These are phyloP conservation scores for Gasterosteus nipponicus DNA, from an alignment of 2,113 vertebrate genomes.

Conservation along the genomic window DNA sequence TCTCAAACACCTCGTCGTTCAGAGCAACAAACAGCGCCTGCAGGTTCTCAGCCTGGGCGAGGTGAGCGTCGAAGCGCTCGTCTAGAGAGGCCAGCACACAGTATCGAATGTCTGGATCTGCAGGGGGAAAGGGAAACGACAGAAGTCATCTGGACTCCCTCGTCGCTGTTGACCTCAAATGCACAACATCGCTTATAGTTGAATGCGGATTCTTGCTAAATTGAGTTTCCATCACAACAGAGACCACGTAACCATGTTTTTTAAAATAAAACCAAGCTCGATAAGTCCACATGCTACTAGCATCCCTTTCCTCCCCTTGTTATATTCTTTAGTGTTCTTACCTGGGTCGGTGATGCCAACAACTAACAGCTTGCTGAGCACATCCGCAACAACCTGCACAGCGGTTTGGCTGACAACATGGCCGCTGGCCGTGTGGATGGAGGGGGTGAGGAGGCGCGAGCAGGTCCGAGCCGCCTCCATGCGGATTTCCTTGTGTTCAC, in stretches of 20 bases:
- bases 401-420: slow-evolving; percentile 97
- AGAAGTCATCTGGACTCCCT: not conserved
- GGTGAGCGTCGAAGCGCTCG: slow-evolving; percentile 96
- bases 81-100: slow-evolving; percentile 97
- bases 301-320: not conserved
- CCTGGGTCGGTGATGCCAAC: slow-evolving; percentile 99
- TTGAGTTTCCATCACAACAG: not conserved
- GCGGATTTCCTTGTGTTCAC: slow-evolving; percentile 97
- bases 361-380: slow-evolving; percentile 96
- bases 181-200: not conserved
- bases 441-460: slow-evolving; percentile 94
- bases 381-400: slow-evolving; percentile 97
- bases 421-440: slow-evolving; percentile 94
- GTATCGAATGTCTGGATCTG: slow-evolving; percentile 98
- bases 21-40: slow-evolving; percentile 97
- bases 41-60: slow-evolving; percentile 96
- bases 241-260: no score
- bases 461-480: slow-evolving; percentile 98
- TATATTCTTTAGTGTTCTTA: slow-evolving; percentile 53
- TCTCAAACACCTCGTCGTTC: slow-evolving; percentile 98
- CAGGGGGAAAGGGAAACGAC: slow-evolving; percentile 14
- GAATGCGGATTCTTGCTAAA: not conserved
- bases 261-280: not conserved
- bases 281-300: not conserved
- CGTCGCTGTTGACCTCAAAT: not conserved